Conservation (phyloP, 2,888 invertebrate species). For the Tetragonisca angustula region DNA sequence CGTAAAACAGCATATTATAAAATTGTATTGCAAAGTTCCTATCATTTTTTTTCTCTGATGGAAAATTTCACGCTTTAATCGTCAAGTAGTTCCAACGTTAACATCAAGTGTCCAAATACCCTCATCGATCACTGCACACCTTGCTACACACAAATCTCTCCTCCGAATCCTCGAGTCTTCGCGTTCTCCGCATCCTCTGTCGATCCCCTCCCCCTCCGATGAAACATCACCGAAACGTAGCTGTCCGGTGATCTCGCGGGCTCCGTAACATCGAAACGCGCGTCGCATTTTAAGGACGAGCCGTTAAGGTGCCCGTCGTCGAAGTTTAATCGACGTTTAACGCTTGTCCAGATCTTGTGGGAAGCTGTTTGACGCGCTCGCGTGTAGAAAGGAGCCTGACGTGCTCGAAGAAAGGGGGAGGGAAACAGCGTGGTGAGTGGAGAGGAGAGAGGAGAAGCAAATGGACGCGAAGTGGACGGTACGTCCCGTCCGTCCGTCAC, state of each 20-base stretch:
- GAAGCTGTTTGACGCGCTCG: slow-evolving; percentile 45
- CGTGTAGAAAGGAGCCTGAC: slow-evolving; percentile 15
- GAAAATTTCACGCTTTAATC: too few species aligned
- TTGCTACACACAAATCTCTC: too few species aligned
- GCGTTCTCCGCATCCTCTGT: too few species aligned
- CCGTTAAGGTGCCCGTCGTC: not conserved
- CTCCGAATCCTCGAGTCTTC: too few species aligned
- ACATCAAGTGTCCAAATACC: too few species aligned
- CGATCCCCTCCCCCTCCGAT: too few species aligned
- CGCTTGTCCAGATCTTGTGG: slow-evolving; percentile 51
- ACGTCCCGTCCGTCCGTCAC: slow-evolving; percentile 78
- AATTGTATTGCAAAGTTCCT: too few species aligned
- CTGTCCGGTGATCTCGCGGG: not conserved
- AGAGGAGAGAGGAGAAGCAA: slow-evolving; percentile 52
- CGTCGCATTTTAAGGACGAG: not conserved
- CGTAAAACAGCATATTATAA: too few species aligned
- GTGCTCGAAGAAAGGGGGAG: slow-evolving; percentile 38
- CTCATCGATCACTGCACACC: too few species aligned
- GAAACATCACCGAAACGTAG: not conserved
- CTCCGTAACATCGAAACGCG: not conserved
- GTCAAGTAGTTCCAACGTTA: too few species aligned
- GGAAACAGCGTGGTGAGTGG: not conserved
- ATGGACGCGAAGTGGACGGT: slow-evolving; percentile 78
- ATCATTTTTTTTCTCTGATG: too few species aligned
- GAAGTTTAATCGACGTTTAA: slow-evolving; percentile 38